Evolutionary conservation across 2,888 invertebrate genomes (phyloP), one percentile per base, ranked within the genome.

Genomic region (Crossocerus cetratus): DNA sequence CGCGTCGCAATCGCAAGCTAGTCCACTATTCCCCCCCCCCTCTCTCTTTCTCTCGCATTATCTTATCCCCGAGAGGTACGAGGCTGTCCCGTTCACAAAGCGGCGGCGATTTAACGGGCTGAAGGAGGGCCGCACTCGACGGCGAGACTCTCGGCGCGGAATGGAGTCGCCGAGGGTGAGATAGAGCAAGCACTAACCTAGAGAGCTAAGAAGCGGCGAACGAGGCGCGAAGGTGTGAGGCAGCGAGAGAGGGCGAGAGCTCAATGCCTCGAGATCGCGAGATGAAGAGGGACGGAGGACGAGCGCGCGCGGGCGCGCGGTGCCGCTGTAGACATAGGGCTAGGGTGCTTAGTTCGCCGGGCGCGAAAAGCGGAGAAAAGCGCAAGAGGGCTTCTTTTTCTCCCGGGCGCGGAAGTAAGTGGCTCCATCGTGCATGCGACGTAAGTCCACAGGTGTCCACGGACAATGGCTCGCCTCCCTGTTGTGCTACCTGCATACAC

Each of bases 371-470:
- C 80, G 78, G 83, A 87, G 85, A 87, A 89, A 89, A 87, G 87
- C 83, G 86, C 86, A 83, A 84, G 83, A 83, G 84, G 80, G 80
- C 74, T 82, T 81, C 78, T 74, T 60, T 74, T 72, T 67, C 62
- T 53, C 59, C 65, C 45, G 20, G 32, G 62, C 57, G 4, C 74
- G 73, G 72, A 85, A 85, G 84, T 86, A 86, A 88, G 88, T 87
- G 86, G 85, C 83, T 82, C 72, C 84, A 78, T 78, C 84, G 85
- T 82, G 72, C 73, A 77, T 77, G 71, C 67, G 81, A 72, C 78
- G 81, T 77, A 81, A 84, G 89, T 88, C 89, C 86, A 89, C 89
- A 90, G 89, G 89, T 89, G 89, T 89, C 88, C 84, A 86, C 82
- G 87, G 88, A 89, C 89, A 89, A 89, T 89, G 87, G 83, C 78